A percentile compares a stretch with the other conserved stretches of the same genome.
Evolutionary conservation across 2,797 vertebrate species (phyloP).

Genomic region (Borostomias antarcticus): DNA sequence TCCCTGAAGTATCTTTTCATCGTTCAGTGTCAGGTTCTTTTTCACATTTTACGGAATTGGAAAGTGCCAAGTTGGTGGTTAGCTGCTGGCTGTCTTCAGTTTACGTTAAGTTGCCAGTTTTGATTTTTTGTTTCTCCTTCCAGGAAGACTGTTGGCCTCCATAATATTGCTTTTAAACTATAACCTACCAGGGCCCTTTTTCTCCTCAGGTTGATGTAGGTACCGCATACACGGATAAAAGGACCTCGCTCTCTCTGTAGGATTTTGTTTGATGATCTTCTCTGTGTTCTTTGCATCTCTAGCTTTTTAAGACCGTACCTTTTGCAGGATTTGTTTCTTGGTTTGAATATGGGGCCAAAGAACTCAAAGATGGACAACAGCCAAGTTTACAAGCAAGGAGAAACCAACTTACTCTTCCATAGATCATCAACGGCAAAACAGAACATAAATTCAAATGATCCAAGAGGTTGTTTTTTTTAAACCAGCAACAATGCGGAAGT

Average conservation of each 20-base stretch:
- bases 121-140: conserved; percentile 5
- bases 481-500: background rate
- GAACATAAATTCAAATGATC: background rate
- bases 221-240: background rate
- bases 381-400: conserved; percentile 9
- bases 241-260: background rate
- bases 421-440: conserved; percentile 1
- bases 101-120: conserved; percentile 12
- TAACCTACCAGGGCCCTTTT: background rate
- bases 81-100: conserved; percentile 9
- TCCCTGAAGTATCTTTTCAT: conserved; percentile 27
- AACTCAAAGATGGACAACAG: background rate
- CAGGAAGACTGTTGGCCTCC: no score
- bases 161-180: background rate
- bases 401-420: conserved; percentile 1
- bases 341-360: background rate
- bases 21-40: conserved; percentile 12
- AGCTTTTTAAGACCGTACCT: no score
- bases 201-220: conserved; percentile 1
- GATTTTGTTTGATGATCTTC: background rate
- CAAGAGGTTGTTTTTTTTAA: no score
- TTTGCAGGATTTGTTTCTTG: background rate
- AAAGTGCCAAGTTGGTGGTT: conserved; percentile 21
- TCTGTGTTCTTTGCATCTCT: conserved; percentile 2
- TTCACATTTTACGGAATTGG: conserved; percentile 11